Conservation (phyloP, 2,888 invertebrate species). For the Drosophila testacea region DNA sequence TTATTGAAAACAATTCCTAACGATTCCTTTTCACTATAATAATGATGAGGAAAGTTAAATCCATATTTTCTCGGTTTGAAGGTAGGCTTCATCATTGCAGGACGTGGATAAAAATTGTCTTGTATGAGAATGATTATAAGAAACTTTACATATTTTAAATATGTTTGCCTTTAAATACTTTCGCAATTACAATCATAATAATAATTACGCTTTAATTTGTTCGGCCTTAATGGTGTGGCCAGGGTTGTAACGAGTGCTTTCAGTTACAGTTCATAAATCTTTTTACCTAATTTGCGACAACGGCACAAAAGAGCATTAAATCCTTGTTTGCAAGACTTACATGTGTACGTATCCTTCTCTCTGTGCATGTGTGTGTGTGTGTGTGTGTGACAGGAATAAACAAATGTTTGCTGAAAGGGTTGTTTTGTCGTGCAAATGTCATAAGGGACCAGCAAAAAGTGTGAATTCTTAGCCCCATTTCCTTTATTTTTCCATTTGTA, state of each 20-base stretch:
- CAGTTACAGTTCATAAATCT: conserved; percentile 62
- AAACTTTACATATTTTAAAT: no score
- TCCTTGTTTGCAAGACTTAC: conserved; percentile 56
- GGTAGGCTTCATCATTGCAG: no score
- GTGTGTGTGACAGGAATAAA: conserved; percentile 16
- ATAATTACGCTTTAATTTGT: conserved; percentile 15
- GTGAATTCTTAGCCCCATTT: neutral
- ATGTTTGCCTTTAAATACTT: no score
- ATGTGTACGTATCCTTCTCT: conserved; percentile 22
- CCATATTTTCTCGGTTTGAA: no score
- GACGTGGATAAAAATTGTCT: neutral
- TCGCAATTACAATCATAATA: conserved; percentile 30
- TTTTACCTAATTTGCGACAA: conserved; percentile 51
- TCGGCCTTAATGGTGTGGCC: conserved; percentile 38
- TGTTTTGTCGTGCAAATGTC: conserved; percentile 46
- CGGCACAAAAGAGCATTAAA: conserved; percentile 69
- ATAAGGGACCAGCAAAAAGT: conserved; percentile 1
- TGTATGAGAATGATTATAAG: conserved; percentile 65
- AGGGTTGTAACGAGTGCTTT: conserved; percentile 13
- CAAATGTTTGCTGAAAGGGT: conserved; percentile 66
- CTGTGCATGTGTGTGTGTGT: neutral
- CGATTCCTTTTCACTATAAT: no score
- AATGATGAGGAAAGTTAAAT: no score
- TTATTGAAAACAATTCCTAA: no score
- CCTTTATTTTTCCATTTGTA: neutral